Evolutionary conservation across 2,797 vertebrate species (phyloP), one percentile per base, ranked within the genome.

Genomic region (Gastrophryne carolinensis): DNA sequence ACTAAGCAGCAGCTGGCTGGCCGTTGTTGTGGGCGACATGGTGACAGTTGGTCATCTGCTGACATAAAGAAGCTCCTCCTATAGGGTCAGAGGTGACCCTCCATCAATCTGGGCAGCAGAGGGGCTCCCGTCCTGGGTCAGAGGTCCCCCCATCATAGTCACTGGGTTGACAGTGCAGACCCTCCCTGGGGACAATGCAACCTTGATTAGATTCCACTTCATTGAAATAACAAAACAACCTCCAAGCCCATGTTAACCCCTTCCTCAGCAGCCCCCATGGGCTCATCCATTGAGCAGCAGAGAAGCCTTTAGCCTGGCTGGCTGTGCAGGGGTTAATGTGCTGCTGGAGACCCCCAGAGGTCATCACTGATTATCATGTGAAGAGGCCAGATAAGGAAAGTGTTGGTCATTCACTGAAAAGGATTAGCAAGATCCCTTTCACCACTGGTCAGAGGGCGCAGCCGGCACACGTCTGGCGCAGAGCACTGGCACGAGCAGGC

Each of bases 331-430:
- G 27, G 30, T 47, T 53, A 69, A 27, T 27, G 35, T 29, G 47
- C 58, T 54, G 58, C 12, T 41, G 60, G 34, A 26, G 49, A 50
- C 53, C 60, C 27, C 15, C 4, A 5, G n/a, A 61, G 67, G 68
- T 78, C 75, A 72, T 78, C 68, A 11, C 3, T 65, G 67, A 71
- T 77, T 77, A 71, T 71, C 74, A 71, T 67, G 13, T 35, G 27
- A 57, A 71, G 50, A 27, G 27, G 67, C 9, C 23, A 21, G 73
- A 75, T 76, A 54, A 71, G 47, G 49, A n/a, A 49, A 54, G 67
- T 77, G 74, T 56, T 63, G 49, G 47, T 68, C 64, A 53, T 7
- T 53, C 2, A 26, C 35, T 70, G 58, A 70, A 69, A 60, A 62
- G 64, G 35, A 76, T 54, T 56, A 63, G 23, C 69, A 53, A 35